Base-by-base conservation (phyloP, 2,888 invertebrate species). In the Microplitis deprimator region DNA sequence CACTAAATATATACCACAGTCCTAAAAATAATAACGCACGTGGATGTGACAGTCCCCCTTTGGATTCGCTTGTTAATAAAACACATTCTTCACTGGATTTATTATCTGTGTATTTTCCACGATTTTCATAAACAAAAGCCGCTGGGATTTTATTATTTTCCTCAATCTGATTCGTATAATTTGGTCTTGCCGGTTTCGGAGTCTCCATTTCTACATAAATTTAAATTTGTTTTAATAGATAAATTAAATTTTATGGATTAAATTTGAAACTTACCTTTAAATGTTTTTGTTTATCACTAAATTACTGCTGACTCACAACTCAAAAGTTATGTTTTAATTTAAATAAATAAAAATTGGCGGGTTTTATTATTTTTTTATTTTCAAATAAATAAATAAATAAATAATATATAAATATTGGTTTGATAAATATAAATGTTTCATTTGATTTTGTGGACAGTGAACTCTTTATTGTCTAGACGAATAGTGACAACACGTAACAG, bases 1-100 rank as follows among this genome's bases (percentile, higher is more conserved):
- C 94, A 87, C 95, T 95, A 88, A 95, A 95, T 85, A 95, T 91
- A 86, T 95, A 95, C 95, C 95, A 95, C 79, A 95, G 88, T 71
- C 93, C 87, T 64, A 94, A 89, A 87, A 94, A 93, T 80, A 92
- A 87, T 67, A 93, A 87, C 39, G 94, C 94, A 84, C 93, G 89
- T 59, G 92, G 88, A 85, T 92, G 93, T 67, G 91, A 90, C 73
- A 94, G 88, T 38, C 93, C 93, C 78, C 92, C 84, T 80, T 89
- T 90, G 13, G 84, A 84, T 70, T 88, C 83, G 5, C 79, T 83
- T 3, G 84, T 82, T 16, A 89, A 75, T 4, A 87, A 81, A 8
- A 83, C 79, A 68, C 84, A 84, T 20, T 87, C 87, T n/a, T 87
- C 88, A 3, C 84, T 80, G 82, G 86, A 68, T 82, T 86, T 60